Percentiles rank a stretch among this genome's conserved stretches.
These are phyloP conservation scores for Nibea coibor DNA, from an alignment of 2,113 vertebrate species.

Conservation along the genomic window DNA sequence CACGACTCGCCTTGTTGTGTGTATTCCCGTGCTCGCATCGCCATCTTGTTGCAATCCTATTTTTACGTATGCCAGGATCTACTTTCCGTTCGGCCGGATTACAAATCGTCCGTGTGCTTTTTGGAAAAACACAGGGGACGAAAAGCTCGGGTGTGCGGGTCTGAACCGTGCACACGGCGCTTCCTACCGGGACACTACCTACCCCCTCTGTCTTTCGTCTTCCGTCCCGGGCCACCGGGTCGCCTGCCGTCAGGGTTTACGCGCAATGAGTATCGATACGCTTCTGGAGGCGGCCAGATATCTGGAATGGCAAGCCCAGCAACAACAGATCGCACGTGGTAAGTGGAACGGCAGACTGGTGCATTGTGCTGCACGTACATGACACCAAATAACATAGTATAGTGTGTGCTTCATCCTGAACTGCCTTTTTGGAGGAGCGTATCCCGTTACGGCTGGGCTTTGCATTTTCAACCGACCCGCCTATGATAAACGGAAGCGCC, in stretches of 20 bases:
- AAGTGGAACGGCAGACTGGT: conserved; percentile 71
- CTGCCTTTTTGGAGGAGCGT: conserved; percentile 2
- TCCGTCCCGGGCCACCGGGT: conserved; percentile 78
- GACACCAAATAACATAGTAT: neutral
- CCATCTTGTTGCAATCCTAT: conserved; percentile 95
- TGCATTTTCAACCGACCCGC: conserved; percentile 56
- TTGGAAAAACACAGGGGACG: conserved; percentile 39
- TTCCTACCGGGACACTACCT: conserved; percentile 53
- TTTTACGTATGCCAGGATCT: conserved; percentile 84
- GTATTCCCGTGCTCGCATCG: conserved; percentile 94
- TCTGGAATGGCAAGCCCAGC: conserved; percentile 97
- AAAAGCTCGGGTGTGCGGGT: conserved; percentile 27
- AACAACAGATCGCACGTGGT: conserved; percentile 95
- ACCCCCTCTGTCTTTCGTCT: conserved; percentile 60
- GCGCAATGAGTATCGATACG: conserved; percentile 96
- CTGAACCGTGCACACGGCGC: conserved; percentile 57
- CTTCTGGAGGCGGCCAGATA: conserved; percentile 95
- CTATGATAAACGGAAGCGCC: conserved; percentile 26
- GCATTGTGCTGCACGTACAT: conserved; percentile 17
- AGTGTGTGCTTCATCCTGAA: neutral
- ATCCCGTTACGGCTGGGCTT: conserved; percentile 32
- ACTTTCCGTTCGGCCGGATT: conserved; percentile 69
- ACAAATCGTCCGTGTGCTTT: conserved; percentile 34
- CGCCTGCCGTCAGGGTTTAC: conserved; percentile 72
- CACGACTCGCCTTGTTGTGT: conserved; percentile 94